Evolutionary conservation across 2,113 vertebrate species (phyloP).

Genomic region (Crotalus tigris): DNA sequence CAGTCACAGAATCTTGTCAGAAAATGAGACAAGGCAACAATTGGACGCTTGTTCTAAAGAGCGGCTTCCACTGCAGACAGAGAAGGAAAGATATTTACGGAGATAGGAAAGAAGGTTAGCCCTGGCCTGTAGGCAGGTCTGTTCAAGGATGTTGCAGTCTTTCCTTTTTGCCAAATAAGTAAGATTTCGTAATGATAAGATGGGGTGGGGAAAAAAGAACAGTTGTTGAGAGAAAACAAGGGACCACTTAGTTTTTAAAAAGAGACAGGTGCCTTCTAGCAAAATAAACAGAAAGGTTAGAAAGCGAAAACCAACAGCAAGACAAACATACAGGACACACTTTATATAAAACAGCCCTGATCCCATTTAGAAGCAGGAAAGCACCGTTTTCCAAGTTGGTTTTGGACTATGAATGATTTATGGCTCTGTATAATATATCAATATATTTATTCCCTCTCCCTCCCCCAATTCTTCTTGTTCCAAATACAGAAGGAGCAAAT

Average conservation of each 20-base stretch:
- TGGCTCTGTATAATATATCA: background rate
- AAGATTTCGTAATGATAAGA: constrained; percentile 20
- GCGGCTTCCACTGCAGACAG: background rate
- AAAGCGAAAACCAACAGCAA: background rate
- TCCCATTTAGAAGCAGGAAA: background rate
- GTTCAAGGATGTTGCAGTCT: background rate
- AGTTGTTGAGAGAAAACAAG: constrained; percentile 22
- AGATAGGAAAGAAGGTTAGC: constrained; percentile 6
- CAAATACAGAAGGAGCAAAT: background rate
- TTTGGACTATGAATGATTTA: background rate
- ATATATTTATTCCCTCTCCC: background rate
- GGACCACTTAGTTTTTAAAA: constrained; percentile 29
- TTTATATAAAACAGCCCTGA: background rate
- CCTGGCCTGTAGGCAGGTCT: background rate
- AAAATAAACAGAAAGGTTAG: constrained; percentile 2
- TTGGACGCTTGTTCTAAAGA: constrained; percentile 17
- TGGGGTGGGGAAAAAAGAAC: background rate
- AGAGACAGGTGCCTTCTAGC: background rate
- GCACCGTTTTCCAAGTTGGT: too few species aligned
- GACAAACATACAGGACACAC: background rate
- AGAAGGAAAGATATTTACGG: constrained; percentile 4
- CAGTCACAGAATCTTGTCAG: background rate
- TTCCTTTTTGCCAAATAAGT: constrained; percentile 15
- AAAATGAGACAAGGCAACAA: constrained; percentile 19
- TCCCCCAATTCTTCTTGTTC: too few species aligned